Percentiles rank a stretch among this genome's conserved stretches.
Conservation (phyloP, 2,113 vertebrate species). For the Halichoeres trimaculatus region DNA sequence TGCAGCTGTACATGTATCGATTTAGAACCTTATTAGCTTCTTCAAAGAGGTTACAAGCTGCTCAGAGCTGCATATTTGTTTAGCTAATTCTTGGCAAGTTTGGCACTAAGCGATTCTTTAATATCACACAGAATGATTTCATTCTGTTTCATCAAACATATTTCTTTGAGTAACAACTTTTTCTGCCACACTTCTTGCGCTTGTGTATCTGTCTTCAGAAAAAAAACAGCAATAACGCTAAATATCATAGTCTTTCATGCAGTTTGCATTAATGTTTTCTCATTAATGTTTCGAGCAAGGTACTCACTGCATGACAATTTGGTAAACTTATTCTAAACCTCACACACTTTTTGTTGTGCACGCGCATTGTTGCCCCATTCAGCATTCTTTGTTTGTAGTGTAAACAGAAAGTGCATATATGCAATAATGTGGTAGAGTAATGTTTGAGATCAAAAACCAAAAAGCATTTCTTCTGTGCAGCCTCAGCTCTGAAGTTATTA, state of each 20-base stretch:
- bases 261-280: neutral
- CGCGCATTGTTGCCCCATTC: neutral
- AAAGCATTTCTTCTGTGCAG: conserved; percentile 25
- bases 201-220: no score
- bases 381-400: neutral
- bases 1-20: no score
- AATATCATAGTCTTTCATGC: neutral
- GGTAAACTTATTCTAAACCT: neutral
- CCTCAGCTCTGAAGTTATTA: conserved; percentile 30
- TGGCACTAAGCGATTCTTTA: no score
- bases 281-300: neutral
- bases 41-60: no score
- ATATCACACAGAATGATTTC: no score
- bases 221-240: neutral
- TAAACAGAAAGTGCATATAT: conserved; percentile 24
- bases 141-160: no score
- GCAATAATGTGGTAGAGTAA: conserved; percentile 18
- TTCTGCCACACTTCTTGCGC: no score
- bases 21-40: no score
- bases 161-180: no score
- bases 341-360: no score
- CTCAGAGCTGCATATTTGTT: no score
- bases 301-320: neutral
- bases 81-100: no score
- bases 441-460: conserved; percentile 38